Evolutionary conservation across 2,888 invertebrate species (phyloP), one percentile per base, ranked within the genome.

Genomic region (Teinopalpus imperialis): DNA sequence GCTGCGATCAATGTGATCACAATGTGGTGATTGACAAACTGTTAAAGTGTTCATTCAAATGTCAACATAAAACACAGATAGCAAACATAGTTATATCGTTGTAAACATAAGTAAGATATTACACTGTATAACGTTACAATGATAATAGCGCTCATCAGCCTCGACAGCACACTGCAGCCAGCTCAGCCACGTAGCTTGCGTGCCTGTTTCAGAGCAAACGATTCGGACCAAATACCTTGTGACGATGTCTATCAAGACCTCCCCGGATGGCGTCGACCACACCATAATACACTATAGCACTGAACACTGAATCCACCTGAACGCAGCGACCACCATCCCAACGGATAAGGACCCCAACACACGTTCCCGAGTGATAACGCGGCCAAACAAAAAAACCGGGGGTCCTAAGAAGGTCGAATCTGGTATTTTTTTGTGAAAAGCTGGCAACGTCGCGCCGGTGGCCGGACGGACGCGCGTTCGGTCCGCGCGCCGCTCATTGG

Each of bases 391-490:
- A 86, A 85, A 87, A 85, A 76, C 72, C 78, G 73, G 76, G 87
- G 85, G 82, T 83, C 86, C 87, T 76, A 86, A 86, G 86, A 87
- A 86, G 87, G 86, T 87, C 86, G 87, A 87, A 86, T 86, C 82
- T 82, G 82, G 81, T 86, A 74, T 80, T 85, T 86, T 82, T 87
- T 85, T 81, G 72, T 73, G 71, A 70, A 76, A 76, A 86, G 81
- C 82, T 86, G 85, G 87, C 87, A 87, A 86, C 87, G 85, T 81
- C 85, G 86, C 86, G 57, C 64, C 66, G 65, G 66, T 72, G 61
- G 74, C 68, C 72, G 75, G 74, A 78, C 81, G 81, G 77, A 83
- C 87, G 82, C 81, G 86, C 87, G 87, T 87, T 83, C 81, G 66
- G 71, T 76, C 71, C 76, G 78, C 83, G 78, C 71, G 71, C 74